phyloP scores from a whole-genome alignment of 2,797 vertebrate species.

The Leptatherina wallacei region DNA sequence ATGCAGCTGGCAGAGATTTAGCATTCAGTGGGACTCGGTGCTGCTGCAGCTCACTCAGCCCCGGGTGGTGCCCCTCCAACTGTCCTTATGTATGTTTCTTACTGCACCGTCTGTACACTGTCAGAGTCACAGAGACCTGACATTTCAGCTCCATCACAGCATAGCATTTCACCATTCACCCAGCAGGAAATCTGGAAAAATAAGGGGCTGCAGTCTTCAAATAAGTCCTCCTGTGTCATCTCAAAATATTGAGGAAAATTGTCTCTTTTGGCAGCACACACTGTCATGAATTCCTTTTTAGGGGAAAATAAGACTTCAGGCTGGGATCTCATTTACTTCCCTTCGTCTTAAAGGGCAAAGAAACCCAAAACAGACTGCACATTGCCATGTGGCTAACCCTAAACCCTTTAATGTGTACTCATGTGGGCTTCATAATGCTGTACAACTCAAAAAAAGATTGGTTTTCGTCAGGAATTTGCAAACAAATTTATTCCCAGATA shows the following conservation, averaged over 20 bases:
- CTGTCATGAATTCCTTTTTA: conserved; percentile 48
- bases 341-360: conserved; percentile 35
- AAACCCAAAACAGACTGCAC: conserved; percentile 33
- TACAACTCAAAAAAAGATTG: conserved; percentile 50
- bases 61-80: conserved; percentile 52
- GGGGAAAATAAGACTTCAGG: conserved; percentile 52
- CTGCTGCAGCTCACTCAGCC: conserved; percentile 41
- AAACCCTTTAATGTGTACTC: conserved; percentile 38
- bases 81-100: conserved; percentile 51
- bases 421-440: conserved; percentile 40
- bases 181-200: conserved; percentile 52
- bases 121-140: conserved; percentile 61
- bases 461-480: conserved; percentile 36
- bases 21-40: conserved; percentile 51
- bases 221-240: conserved; percentile 52
- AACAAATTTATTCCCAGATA: conserved; percentile 36
- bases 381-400: conserved; percentile 35
- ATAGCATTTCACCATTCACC: conserved; percentile 31
- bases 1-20: conserved; percentile 75
- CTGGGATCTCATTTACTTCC: conserved; percentile 56
- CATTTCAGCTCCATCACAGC: conserved; percentile 48
- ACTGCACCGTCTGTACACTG: conserved; percentile 46
- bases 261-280: conserved; percentile 39
- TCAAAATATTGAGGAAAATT: conserved; percentile 33
- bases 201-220: conserved; percentile 26